Base-by-base conservation (phyloP, 2,113 vertebrate genomes). In the Oceanites oceanicus region DNA sequence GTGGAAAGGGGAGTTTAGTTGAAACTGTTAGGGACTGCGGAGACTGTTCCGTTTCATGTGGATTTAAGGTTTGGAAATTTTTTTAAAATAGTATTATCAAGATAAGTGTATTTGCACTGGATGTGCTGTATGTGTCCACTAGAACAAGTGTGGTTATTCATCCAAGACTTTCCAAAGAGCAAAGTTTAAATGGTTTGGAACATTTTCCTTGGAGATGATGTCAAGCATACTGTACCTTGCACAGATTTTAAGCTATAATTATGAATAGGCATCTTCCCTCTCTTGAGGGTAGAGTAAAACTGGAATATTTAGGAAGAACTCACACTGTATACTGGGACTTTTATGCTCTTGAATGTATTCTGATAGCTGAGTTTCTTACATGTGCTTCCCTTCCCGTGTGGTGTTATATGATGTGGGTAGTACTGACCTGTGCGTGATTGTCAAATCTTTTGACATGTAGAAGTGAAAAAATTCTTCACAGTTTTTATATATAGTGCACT, bases 291-390 rank as follows among this genome's bases (percentile, higher is more conserved):
- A 27, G 10, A 40, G 5, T 45, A 21, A 56, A 74, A 56, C 6
- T 2, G 1, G 25, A 58, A 14, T 56, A 13, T 86, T 86, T 59
- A 40, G 49, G 44, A 67, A 79, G 21, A 75, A 38, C 10, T 75
- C 63, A 1, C 3, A 15, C 11, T 47, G 5, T 0, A 1, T 70
- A 15, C 23, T 58, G 38, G 14, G 13, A n/a, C 27, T 58, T 70
- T 0, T 10, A 2, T 16, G 23, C 6, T 72, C 65, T 27, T 59
- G 12, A 65, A 50, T 53, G 26, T 47, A 4, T 83, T 82, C 44
- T 34, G 18, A 9, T 65, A 83, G 20, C 44, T 47, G 53, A 15
- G 11, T 65, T 86, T 73, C 29, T 50, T n/a, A 7, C 0, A 1
- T 42, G 23, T 62, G 15, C 42, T 68, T 86, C 38, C 20, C 10